phyloP scores from a whole-genome alignment of 2,797 vertebrate species.

The Anguilla anguilla region DNA sequence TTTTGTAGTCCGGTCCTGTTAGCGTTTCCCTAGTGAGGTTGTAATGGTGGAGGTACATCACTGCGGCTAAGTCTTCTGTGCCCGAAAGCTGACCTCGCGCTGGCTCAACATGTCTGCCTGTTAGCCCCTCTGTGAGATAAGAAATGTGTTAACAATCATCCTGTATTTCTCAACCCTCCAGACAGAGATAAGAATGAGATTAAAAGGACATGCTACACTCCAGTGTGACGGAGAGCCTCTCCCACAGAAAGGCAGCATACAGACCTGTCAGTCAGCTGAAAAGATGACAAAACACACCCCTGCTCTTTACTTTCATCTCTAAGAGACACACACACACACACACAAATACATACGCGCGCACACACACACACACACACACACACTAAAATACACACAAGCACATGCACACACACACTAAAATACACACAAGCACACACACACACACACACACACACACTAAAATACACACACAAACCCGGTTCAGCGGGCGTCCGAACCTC shows the following conservation, averaged over 20 bases:
- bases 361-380: not conserved
- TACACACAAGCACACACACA: not conserved
- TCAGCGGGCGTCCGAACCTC: conserved; percentile 1
- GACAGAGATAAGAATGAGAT: not conserved
- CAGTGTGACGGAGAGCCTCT: not conserved
- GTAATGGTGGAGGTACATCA: not conserved
- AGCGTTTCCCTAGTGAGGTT: not conserved
- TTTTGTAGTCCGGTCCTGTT: not conserved
- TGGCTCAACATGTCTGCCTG: no score
- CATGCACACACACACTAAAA: not conserved
- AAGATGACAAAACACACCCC: not conserved
- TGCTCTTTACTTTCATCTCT: not conserved
- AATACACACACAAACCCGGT: conserved; percentile 2
- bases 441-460: conserved; percentile 20
- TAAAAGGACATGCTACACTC: not conserved
- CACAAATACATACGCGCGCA: not conserved
- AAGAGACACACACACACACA: not conserved
- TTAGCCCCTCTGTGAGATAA: not conserved
- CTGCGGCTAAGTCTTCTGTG: not conserved
- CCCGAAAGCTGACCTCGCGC: no score
- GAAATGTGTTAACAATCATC: not conserved
- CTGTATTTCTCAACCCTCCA: not conserved
- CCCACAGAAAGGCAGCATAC: not conserved
- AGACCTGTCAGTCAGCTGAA: not conserved
- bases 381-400: not conserved